phyloP scores from a whole-genome alignment of 2,113 vertebrate species.

The Agapornis roseicollis region DNA sequence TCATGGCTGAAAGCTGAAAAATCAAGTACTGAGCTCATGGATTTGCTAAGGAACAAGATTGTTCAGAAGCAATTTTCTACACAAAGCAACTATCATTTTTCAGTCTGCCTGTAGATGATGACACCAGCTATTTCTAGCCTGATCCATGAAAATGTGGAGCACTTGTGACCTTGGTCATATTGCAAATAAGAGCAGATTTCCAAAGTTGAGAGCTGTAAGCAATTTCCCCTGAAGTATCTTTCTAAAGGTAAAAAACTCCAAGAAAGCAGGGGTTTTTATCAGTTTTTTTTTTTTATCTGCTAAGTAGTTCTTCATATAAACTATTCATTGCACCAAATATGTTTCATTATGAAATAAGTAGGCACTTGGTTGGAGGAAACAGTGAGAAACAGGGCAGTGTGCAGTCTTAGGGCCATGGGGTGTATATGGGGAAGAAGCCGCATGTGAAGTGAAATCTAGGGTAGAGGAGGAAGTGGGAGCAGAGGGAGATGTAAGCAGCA shows the following conservation, averaged over 20 bases:
- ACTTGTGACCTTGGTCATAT: not conserved
- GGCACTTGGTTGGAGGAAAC: not conserved
- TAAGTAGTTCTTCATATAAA: not conserved
- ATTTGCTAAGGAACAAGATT: not conserved
- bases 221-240: not conserved
- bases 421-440: not conserved
- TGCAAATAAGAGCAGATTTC: not conserved
- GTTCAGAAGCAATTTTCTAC: not conserved
- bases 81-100: not conserved
- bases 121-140: not conserved
- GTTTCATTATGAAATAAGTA: not conserved
- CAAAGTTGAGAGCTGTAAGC: not conserved
- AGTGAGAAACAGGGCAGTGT: not conserved
- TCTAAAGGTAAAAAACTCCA: not conserved
- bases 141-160: not conserved
- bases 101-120: not conserved
- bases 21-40: not conserved
- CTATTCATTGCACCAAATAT: not conserved
- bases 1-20: not conserved
- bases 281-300: not conserved
- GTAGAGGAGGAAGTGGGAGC: not conserved
- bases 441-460: not conserved
- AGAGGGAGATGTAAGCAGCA: not conserved
- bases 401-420: not conserved
- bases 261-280: not conserved